phyloP scores from a whole-genome alignment of 2,797 vertebrate species.

The Amblyraja radiata region DNA sequence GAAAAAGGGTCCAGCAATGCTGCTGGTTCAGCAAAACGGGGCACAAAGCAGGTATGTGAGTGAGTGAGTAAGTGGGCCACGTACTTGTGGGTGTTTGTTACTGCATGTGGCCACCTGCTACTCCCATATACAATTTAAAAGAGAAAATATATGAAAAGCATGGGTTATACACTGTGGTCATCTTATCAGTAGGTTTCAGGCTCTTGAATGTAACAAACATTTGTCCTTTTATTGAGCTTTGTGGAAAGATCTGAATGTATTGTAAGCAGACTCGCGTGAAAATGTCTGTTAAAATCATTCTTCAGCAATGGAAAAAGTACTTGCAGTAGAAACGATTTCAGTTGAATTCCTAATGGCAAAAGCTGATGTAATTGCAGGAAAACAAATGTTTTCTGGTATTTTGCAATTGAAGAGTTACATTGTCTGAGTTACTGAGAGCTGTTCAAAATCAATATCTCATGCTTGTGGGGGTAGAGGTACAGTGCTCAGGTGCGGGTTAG shows the following conservation, averaged over 20 bases:
- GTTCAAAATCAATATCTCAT: constrained; percentile 30
- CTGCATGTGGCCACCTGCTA: constrained; percentile 34
- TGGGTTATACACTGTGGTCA: constrained; percentile 36
- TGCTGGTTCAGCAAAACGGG: constrained; percentile 49
- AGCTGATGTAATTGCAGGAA: constrained; percentile 32
- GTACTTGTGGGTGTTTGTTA: constrained; percentile 33
- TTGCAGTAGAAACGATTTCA: constrained; percentile 5
- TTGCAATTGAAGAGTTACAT: constrained; percentile 21
- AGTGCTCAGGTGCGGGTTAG: background rate
- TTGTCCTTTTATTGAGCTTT: constrained; percentile 35
- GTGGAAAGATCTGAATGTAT: constrained; percentile 37
- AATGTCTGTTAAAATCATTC: constrained; percentile 7
- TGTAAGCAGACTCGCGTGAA: background rate
- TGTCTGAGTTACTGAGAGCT: constrained; percentile 23
- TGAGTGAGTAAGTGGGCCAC: constrained; percentile 33
- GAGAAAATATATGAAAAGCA: constrained; percentile 19
- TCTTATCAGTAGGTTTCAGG: constrained; percentile 32
- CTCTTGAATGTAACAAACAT: constrained; percentile 35
- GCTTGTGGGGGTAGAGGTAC: constrained; percentile 14
- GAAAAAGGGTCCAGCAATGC: constrained; percentile 57
- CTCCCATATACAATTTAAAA: constrained; percentile 25
- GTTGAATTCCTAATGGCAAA: constrained; percentile 22
- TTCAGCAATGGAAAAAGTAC: background rate
- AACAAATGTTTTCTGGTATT: constrained; percentile 19
- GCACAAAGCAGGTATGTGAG: constrained; percentile 41